Percentiles rank a stretch among this genome's conserved stretches.
Evolutionary conservation across 2,888 invertebrate species (phyloP).

Genomic region (Sepiola atlantica): DNA sequence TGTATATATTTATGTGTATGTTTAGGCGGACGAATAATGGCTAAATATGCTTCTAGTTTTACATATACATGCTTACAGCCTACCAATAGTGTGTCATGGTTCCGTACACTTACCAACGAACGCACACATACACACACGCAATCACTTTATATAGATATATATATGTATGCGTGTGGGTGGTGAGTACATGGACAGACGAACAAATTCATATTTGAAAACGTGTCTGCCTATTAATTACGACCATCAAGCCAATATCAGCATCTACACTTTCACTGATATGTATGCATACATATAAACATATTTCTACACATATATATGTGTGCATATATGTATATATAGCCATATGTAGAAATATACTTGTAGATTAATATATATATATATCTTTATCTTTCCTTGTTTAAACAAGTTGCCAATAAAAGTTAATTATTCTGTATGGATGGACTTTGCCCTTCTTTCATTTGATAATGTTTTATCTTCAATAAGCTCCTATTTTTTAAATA

Average conservation of each 20-base stretch:
- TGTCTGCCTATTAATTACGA: neutral
- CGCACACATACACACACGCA: neutral
- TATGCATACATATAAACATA: neutral
- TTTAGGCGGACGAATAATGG: neutral
- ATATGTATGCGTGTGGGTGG: too few relatives aligned
- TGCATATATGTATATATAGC: neutral
- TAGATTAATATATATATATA: neutral
- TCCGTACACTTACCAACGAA: neutral
- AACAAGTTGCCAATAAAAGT: too few relatives aligned
- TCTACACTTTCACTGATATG: neutral
- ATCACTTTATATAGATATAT: neutral
- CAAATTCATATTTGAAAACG: neutral
- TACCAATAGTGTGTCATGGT: neutral
- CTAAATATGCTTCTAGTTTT: neutral
- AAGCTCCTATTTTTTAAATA: too few relatives aligned
- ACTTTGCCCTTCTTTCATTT: too few relatives aligned
- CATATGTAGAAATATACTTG: too few relatives aligned
- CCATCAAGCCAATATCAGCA: neutral
- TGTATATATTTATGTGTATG: neutral
- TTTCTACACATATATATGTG: neutral
- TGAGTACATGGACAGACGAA: neutral
- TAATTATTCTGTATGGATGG: too few relatives aligned
- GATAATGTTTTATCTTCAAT: too few relatives aligned
- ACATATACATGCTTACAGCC: slow-evolving; percentile 2
- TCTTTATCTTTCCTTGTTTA: too few relatives aligned